Evolutionary conservation across 1,140 invertebrate genomes (phyloP).

Genomic region (Atta colombica): DNA sequence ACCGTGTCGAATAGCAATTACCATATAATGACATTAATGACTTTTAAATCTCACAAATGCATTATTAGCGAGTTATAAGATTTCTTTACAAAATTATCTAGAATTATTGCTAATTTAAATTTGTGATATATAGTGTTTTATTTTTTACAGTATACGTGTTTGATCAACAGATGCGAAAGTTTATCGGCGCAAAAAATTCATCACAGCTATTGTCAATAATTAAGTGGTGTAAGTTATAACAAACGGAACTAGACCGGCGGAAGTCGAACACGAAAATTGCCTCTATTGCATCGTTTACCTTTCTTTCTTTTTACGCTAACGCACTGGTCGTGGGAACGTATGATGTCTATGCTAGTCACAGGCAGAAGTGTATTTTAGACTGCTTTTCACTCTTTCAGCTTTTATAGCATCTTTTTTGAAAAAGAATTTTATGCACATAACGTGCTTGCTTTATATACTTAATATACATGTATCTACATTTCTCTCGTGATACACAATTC

Average conservation of each 20-base stretch:
- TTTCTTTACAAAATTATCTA: background rate
- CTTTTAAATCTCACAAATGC: background rate
- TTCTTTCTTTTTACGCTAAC: background rate
- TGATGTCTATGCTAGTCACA: background rate
- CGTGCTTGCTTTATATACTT: background rate
- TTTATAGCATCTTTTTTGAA: background rate
- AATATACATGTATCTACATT: background rate
- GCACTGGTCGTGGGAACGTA: conserved; percentile 4
- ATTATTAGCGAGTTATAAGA: background rate
- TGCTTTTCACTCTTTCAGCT: background rate
- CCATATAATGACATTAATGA: conserved; percentile 16
- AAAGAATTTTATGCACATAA: conserved; percentile 8
- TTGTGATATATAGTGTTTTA: background rate
- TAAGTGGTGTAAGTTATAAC: conserved; percentile 23
- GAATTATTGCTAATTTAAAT: conserved; percentile 3
- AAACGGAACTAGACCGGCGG: conserved; percentile 45
- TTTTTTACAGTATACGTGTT: background rate
- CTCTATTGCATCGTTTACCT: conserved; percentile 24
- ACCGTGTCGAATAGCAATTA: background rate
- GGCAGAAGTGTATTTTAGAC: background rate
- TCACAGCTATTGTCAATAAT: background rate
- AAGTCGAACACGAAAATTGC: conserved; percentile 50
- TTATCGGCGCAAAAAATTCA: conserved; percentile 3
- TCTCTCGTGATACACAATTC: background rate
- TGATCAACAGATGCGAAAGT: background rate